Base-by-base conservation (phyloP, 2,797 vertebrate species). In the Spondyliosoma cantharus region DNA sequence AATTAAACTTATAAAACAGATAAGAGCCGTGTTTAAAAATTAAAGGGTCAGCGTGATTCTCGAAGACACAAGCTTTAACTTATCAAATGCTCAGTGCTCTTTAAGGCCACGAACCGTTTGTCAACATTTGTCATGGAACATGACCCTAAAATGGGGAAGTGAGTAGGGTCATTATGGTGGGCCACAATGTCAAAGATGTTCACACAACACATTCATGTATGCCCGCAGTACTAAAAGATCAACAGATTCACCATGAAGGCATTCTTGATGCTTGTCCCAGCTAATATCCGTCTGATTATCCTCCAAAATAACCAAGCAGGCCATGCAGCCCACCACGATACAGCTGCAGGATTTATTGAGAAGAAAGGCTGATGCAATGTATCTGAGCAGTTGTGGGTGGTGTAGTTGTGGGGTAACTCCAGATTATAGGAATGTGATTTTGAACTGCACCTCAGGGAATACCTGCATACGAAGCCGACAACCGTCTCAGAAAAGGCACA, bases 391-490 rank as follows among this genome's bases (percentile, higher is more conserved):
- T 32, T 60, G 54, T 56, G 43, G 79, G 24, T 50, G n/a, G n/a
- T 52, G 66, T 75, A 73, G 75, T 57, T 71, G 43, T 56, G 16
- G n/a, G 61, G 71, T 78, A 76, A 78, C 69, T 59, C 16, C 17
- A 49, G 16, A 60, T 85, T 91, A 90, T 72, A 83, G 69, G 71
- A 87, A 78, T 81, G 78, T 72, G 64, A 86, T 88, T 90, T 81
- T 74, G 77, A 84, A 89, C 72, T 56, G 60, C 80, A 85, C 87
- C 83, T 76, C 43, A 4, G 88, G 83, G 85, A 84, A 83, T 84
- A 74, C 84, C 84, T 83, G 74, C 22, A 63, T 58, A 64, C 73
- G 80, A 70, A 78, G 73, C 54, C 46, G 53, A 89, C 85, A 89
- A 90, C 81, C 78, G 75, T 86, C 82, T 80, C 27, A 25, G 77